These are phyloP conservation scores for Phocoena sinus DNA, from an alignment of 2,113 vertebrate species.

Conservation along the genomic window DNA sequence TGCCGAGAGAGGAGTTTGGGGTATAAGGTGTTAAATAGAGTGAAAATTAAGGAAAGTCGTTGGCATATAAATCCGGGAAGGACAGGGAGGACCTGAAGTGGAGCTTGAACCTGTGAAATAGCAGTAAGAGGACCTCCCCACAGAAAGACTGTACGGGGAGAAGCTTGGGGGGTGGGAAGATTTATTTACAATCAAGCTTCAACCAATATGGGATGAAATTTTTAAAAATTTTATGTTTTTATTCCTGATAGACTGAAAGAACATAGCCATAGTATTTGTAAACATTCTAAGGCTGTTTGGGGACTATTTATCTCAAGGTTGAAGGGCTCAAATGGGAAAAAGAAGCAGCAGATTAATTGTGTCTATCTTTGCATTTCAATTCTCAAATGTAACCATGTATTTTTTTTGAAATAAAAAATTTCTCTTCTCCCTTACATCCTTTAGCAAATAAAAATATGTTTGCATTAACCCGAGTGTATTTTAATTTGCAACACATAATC, in stretches of 20 bases:
- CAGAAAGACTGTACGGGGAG: neutral
- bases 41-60: neutral
- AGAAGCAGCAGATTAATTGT: neutral
- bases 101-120: neutral
- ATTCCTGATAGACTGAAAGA: neutral
- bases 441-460: neutral
- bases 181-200: neutral
- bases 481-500: neutral
- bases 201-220: neutral
- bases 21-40: neutral
- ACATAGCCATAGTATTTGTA: neutral
- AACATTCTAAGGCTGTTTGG: neutral
- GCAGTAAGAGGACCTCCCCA: neutral
- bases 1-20: neutral
- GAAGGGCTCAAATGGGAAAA: neutral
- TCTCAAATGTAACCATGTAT: neutral
- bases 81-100: neutral
- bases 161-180: rapidly evolving
- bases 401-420: neutral
- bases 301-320: neutral
- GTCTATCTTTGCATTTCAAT: neutral
- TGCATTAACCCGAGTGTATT: neutral
- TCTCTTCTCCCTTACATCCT: neutral
- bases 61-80: neutral
- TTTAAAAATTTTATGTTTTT: neutral